A percentile compares a stretch with the other conserved stretches of the same genome.
These are phyloP conservation scores for Peromyscus attwateri DNA, from an alignment of 2,797 vertebrate species.

Conservation along the genomic window DNA sequence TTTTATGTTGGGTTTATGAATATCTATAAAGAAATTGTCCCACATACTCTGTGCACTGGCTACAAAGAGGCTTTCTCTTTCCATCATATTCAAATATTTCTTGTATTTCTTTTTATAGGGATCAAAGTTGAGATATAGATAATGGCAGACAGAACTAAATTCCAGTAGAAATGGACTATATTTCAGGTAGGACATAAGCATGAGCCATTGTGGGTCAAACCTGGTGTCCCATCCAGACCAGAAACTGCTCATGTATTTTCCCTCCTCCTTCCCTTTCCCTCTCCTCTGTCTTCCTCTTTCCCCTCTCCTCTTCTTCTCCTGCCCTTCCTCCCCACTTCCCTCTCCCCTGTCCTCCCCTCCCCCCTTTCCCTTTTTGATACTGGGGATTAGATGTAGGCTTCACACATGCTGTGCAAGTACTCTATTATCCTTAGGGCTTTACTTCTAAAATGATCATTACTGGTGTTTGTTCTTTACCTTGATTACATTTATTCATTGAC, in stretches of 20 bases:
- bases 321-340: not conserved
- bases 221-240: not conserved
- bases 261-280: no score
- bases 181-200: not conserved
- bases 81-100: slow-evolving; percentile 17
- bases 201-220: no score
- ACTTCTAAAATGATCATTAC: not conserved
- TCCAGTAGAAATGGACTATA: not conserved
- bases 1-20: slow-evolving; percentile 55
- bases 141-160: not conserved
- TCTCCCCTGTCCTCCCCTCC: not conserved
- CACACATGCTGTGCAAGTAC: no score
- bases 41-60: not conserved
- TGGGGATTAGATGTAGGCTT: not conserved
- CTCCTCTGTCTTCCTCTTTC: not conserved
- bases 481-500: not conserved
- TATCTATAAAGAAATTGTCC: slow-evolving; percentile 47
- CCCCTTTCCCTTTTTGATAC: not conserved
- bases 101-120: slow-evolving; percentile 28
- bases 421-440: not conserved
- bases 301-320: rapidly evolving
- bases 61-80: slow-evolving; percentile 28
- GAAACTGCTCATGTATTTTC: not conserved
- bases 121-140: not conserved
- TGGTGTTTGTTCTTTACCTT: not conserved